These are phyloP conservation scores for Sinhomidia bicolor DNA, from an alignment of 2,888 invertebrate genomes.

Conservation along the genomic window DNA sequence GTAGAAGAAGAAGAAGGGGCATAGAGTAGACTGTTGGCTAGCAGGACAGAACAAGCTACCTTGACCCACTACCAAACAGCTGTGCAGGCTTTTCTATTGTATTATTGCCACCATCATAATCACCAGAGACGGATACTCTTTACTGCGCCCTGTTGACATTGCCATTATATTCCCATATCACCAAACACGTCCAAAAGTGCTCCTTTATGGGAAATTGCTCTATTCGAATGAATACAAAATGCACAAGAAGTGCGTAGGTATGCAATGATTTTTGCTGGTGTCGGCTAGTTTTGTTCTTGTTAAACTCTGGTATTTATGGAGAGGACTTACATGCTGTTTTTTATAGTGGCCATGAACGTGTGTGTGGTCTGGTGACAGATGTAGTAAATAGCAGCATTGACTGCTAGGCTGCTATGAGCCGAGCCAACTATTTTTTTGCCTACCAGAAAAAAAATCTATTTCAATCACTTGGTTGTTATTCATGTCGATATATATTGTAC, in stretches of 20 bases:
- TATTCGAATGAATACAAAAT: not conserved
- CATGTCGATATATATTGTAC: not conserved
- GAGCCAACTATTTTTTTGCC: not conserved
- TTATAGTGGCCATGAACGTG: conserved; percentile 28
- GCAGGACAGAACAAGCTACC: conserved; percentile 42
- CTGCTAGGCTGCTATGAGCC: too few relatives aligned
- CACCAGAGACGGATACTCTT: conserved; percentile 6
- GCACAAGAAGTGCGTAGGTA: not conserved
- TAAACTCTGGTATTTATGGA: not conserved
- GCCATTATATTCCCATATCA: not conserved
- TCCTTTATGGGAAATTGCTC: not conserved
- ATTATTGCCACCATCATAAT: conserved; percentile 33
- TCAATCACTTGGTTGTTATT: conserved; percentile 14
- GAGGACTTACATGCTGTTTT: not conserved
- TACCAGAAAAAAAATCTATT: not conserved
- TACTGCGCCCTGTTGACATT: not conserved
- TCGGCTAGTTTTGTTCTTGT: not conserved
- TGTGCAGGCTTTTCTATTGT: conserved; percentile 49
- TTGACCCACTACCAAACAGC: conserved; percentile 62
- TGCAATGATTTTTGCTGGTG: not conserved
- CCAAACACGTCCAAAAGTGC: not conserved
- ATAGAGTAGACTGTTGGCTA: conserved; percentile 25
- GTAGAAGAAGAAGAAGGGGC: not conserved
- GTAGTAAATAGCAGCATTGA: not conserved
- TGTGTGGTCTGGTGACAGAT: conserved; percentile 1